Evolutionary conservation across 1,140 invertebrate genomes (phyloP).

Genomic region (Sycophaga agraensis): DNA sequence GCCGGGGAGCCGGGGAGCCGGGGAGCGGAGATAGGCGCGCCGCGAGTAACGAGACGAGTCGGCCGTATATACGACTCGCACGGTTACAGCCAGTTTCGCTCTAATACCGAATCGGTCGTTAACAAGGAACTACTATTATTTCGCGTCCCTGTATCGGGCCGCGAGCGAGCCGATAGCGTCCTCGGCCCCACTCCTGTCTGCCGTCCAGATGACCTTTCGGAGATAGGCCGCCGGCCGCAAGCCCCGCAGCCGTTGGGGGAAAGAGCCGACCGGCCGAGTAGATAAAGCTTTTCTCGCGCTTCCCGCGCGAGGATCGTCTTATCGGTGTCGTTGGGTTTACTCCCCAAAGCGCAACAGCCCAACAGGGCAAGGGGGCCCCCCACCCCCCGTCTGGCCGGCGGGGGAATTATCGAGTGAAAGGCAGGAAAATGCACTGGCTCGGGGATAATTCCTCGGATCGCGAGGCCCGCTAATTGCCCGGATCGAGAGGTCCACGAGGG

Average conservation of each 20-base stretch:
- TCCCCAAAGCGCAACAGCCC: no score
- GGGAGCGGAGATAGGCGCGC: neutral
- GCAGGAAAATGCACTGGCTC: no score
- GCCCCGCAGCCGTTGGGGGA: neutral
- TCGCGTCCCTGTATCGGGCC: slow-evolving; percentile 27
- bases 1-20: no score
- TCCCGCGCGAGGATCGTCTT: neutral
- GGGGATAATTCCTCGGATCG: no score
- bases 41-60: no score
- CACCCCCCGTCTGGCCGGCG: no score
- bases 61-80: no score
- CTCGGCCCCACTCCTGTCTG: neutral
- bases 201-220: slow-evolving; percentile 28
- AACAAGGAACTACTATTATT: slow-evolving; percentile 33
- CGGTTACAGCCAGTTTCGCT: slow-evolving; percentile 9
- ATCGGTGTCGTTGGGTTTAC: neutral
- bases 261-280: neutral
- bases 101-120: slow-evolving; percentile 28
- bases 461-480: no score
- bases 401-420: no score
- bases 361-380: no score
- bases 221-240: slow-evolving; percentile 20
- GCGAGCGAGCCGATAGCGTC: no score
- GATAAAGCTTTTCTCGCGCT: slow-evolving; percentile 7
- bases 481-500: no score